Evolutionary conservation across 1,140 invertebrate species (phyloP), one percentile per base, ranked within the genome.

Genomic region (Trachelipus rathkii): DNA sequence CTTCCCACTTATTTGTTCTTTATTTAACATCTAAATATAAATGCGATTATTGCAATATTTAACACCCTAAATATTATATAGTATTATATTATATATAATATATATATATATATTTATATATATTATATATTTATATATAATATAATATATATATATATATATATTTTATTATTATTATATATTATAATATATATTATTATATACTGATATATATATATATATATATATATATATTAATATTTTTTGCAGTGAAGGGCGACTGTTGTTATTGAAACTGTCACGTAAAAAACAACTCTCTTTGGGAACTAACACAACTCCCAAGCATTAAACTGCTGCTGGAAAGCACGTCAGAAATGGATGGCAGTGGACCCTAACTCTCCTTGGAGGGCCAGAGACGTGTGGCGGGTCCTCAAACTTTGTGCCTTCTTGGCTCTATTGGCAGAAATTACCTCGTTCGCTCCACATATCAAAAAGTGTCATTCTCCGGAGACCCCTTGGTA

Each of bases 361-460:
- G 80, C 83, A 10, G 82, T 87, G n/a, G 5, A 84, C 84, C 9
- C 83, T 88, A 68, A 85, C 85, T 72, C 81, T 87, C 67, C 81
- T 87, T 13, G 86, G 82, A 21, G 86, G 86, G 15, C 84, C 86
- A 23, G 87, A 88, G 81, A 87, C 85, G 13, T 83, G 80, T 69
- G 85, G 85, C n/a, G 82, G 82, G 44, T 81, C 69, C 8, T 23
- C 80, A 23, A 87, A 87, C 80, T 88, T 88, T 80, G 84, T 84
- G 10, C 87, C 87, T 13, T 85, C 85, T 44, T 88, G 87, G 87
- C 82, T 87, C 70, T 88, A 86, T 81, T 88, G 87, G 87, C 86
- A 87, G 71, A 83, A 85, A 69, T 79, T 88, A 78, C 87, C 87
- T 21, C 84, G 83, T 84, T 86, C 82, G n/a, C 87, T 87, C 77